Percentiles rank a stretch among this genome's conserved stretches.
phyloP scores from a whole-genome alignment of 2,113 vertebrate genomes.

The Anser brachyrhynchus region DNA sequence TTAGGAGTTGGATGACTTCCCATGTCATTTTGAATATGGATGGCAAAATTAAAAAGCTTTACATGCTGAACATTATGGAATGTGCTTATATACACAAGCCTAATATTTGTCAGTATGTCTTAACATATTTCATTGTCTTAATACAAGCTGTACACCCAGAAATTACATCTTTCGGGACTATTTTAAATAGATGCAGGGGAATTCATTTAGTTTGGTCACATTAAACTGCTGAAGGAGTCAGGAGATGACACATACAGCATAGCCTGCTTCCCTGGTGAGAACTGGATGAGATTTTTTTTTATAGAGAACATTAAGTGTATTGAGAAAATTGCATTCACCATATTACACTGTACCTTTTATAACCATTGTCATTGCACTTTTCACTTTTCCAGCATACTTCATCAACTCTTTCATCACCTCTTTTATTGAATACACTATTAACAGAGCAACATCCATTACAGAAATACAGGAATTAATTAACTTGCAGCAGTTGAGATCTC shows the following conservation, averaged over 20 bases:
- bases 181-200: not conserved
- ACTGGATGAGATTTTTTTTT: slow-evolving; percentile 30
- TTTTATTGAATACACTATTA: slow-evolving; percentile 3
- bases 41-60: slow-evolving; percentile 5
- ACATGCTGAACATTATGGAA: not conserved
- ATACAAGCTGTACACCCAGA: not conserved
- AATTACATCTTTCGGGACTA: not conserved
- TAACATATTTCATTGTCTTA: not conserved
- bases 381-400: not conserved
- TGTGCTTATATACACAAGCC: not conserved
- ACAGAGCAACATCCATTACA: not conserved
- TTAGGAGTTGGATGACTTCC: slow-evolving; percentile 3
- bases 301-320: not conserved
- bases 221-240: slow-evolving; percentile 4
- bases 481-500: not conserved
- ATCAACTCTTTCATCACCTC: not conserved
- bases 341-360: not conserved
- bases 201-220: not conserved
- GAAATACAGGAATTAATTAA: slow-evolving; percentile 1
- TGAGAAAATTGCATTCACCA: not conserved
- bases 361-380: not conserved
- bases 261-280: slow-evolving; percentile 44
- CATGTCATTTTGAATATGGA: not conserved
- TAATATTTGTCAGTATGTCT: not conserved
- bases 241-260: not conserved